Evolutionary conservation across 2,797 vertebrate species (phyloP).

Genomic region (Tauraco hartlaubi): DNA sequence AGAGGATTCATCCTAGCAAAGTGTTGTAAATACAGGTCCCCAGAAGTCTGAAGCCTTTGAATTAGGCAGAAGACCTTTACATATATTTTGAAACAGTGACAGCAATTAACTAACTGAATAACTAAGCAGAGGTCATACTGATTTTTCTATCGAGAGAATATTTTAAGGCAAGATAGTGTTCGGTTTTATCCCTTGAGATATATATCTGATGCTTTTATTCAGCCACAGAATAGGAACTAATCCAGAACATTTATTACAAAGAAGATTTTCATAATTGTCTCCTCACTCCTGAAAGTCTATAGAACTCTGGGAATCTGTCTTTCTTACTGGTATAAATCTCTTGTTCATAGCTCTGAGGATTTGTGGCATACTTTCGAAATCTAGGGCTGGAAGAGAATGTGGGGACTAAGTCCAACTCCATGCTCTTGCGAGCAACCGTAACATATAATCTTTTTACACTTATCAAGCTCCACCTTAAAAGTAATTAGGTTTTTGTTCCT

Average conservation of each 20-base stretch:
- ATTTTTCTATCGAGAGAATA: neutral
- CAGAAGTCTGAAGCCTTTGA: neutral
- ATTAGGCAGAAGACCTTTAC: neutral
- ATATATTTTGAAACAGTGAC: neutral
- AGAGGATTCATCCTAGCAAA: neutral
- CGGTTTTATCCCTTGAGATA: neutral
- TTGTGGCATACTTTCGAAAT: neutral
- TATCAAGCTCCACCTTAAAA: constrained; percentile 37
- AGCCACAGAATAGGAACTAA: neutral
- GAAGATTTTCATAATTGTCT: neutral
- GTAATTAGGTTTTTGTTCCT: constrained; percentile 31
- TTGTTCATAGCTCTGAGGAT: neutral
- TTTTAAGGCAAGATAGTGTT: neutral
- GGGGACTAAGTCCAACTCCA: neutral
- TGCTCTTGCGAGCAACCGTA: neutral
- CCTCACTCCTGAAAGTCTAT: neutral
- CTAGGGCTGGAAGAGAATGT: neutral
- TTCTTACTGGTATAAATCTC: neutral
- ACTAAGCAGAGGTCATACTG: neutral
- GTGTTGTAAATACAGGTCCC: neutral
- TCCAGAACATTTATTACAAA: neutral
- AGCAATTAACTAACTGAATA: neutral
- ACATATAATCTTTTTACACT: neutral
- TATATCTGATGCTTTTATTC: neutral
- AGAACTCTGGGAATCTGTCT: neutral